Evolutionary conservation across 2,113 vertebrate species (phyloP).

Genomic region (Nicator chloris): DNA sequence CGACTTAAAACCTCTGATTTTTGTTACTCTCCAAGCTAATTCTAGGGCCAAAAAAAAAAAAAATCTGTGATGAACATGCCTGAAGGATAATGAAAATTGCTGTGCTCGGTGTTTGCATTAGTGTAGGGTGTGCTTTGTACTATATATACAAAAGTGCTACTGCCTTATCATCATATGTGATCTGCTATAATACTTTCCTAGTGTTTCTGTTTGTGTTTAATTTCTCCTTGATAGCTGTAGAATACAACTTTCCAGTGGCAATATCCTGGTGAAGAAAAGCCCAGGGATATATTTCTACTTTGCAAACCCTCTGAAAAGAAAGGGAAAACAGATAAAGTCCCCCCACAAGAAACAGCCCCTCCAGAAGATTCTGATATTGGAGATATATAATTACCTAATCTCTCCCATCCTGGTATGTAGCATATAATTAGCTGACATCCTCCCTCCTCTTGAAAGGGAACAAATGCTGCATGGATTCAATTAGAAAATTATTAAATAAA

Average conservation of each 20-base stretch:
- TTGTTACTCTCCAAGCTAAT: neutral
- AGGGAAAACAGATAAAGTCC: neutral
- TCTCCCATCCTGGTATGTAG: neutral
- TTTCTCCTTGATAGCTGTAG: neutral
- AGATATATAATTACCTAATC: neutral
- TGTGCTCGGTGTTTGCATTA: conserved; percentile 6
- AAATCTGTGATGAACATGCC: neutral
- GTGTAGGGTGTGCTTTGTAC: neutral
- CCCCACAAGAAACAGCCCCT: neutral
- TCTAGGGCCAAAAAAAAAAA: neutral
- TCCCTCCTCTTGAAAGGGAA: neutral
- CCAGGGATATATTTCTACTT: neutral
- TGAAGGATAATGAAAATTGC: conserved; percentile 1
- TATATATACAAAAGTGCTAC: neutral
- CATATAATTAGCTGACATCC: neutral
- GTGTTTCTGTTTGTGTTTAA: neutral
- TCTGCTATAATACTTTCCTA: neutral
- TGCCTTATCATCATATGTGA: neutral
- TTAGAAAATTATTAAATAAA: conserved; percentile 1
- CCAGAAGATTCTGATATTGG: neutral
- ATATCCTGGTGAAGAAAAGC: neutral
- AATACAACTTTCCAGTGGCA: neutral
- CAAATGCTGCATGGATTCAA: neutral
- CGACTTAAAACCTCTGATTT: neutral
- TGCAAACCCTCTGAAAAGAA: neutral